These are phyloP conservation scores for Grallaria varia DNA, from an alignment of 2,113 vertebrate species.

Conservation along the genomic window DNA sequence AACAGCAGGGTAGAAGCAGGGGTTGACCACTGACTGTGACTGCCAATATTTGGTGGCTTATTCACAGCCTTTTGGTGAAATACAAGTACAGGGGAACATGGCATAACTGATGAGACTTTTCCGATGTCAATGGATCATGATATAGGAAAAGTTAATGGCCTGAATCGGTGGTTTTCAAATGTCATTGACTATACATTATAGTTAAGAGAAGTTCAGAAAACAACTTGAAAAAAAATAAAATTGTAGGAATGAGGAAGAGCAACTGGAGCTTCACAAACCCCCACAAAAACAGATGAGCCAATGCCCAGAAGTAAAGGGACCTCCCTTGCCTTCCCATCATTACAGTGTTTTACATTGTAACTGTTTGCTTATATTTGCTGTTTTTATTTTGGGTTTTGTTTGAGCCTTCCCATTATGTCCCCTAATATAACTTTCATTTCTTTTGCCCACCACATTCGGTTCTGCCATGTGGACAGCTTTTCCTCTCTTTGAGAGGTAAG, in stretches of 20 bases:
- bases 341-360: neutral
- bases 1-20: neutral
- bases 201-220: neutral
- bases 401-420: accelerated
- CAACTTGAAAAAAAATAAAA: neutral
- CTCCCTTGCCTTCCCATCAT: neutral
- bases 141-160: neutral
- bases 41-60: neutral
- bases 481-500: neutral
- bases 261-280: neutral
- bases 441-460: neutral
- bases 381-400: neutral
- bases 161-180: neutral
- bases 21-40: neutral
- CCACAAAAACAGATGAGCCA: neutral
- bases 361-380: neutral
- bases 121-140: neutral
- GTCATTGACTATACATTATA: neutral
- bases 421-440: neutral
- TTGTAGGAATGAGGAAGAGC: neutral
- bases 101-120: neutral
- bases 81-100: neutral
- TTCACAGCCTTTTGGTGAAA: neutral
- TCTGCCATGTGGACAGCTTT: neutral
- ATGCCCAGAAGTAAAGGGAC: neutral